Evolutionary conservation across 2,888 invertebrate species (phyloP).

Genomic region (Epinotia bilunana): DNA sequence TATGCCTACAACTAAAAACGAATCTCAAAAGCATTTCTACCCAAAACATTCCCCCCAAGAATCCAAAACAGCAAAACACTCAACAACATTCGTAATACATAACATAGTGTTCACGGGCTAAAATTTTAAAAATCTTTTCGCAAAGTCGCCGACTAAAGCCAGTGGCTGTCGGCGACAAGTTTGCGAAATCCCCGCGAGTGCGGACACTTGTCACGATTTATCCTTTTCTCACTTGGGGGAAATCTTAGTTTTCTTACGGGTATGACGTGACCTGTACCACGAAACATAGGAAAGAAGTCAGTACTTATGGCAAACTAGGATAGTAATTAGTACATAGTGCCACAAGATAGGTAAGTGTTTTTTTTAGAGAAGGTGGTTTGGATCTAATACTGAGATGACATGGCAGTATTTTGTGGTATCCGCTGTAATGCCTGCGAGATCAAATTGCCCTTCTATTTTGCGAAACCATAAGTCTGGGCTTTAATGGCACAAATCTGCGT

Average conservation of each 20-base stretch:
- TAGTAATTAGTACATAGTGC: not conserved
- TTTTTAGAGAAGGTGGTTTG: too few species aligned
- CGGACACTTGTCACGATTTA: slow-evolving; percentile 54
- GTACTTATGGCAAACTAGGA: not conserved
- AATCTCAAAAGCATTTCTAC: not conserved
- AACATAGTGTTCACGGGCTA: slow-evolving; percentile 5
- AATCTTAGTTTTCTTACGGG: slow-evolving; percentile 51
- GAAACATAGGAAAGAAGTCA: not conserved
- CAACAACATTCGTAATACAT: not conserved
- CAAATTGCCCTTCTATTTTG: too few species aligned
- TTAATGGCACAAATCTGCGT: not conserved
- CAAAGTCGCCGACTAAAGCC: slow-evolving; percentile 39
- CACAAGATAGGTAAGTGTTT: too few species aligned
- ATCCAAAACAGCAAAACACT: not conserved
- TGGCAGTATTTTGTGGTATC: too few species aligned
- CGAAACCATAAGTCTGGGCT: not conserved
- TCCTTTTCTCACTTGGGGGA: slow-evolving; percentile 49
- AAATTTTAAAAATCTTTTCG: slow-evolving; percentile 33
- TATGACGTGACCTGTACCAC: slow-evolving; percentile 41
- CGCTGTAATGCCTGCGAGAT: too few species aligned
- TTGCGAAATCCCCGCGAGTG: slow-evolving; percentile 48
- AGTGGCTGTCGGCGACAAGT: slow-evolving; percentile 40
- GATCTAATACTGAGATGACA: too few species aligned
- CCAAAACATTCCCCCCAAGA: not conserved
- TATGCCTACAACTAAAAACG: too few species aligned